Percentiles rank a stretch among this genome's conserved stretches.
phyloP scores from a whole-genome alignment of 64 coral and sea anemone genomes.

The Porites australiensis region DNA sequence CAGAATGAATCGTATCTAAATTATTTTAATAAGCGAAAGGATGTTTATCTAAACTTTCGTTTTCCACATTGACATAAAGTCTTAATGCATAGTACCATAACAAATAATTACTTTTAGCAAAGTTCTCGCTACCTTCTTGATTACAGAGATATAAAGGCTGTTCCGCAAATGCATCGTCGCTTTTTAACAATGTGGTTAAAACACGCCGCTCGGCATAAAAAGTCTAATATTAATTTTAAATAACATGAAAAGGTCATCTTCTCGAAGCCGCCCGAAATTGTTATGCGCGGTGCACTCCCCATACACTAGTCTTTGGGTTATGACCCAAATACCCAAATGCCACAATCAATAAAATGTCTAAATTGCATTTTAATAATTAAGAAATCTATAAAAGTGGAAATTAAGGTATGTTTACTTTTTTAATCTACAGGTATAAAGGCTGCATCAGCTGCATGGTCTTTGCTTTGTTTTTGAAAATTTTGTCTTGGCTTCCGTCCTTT shows the following conservation, averaged over 20 bases:
- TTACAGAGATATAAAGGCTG: not conserved
- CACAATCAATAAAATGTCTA: not conserved
- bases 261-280: not conserved
- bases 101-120: constrained; percentile 16
- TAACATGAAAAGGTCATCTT: not conserved
- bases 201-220: not conserved
- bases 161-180: not conserved
- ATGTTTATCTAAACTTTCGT: not conserved
- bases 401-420: too few species aligned
- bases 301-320: too few species aligned
- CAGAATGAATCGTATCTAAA: constrained; percentile 3
- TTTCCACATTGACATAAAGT: not conserved
- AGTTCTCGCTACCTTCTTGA: not conserved
- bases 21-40: constrained; percentile 1
- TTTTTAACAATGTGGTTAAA: not conserved
- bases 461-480: too few species aligned
- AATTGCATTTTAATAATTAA: not conserved
- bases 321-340: not conserved
- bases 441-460: too few species aligned
- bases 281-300: not conserved
- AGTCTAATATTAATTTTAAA: too few species aligned
- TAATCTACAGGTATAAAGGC: too few species aligned
- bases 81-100: not conserved
- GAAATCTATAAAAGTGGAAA: not conserved
- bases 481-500: too few species aligned